A percentile compares a stretch with the other conserved stretches of the same genome.
phyloP scores from a whole-genome alignment of 2,113 vertebrate genomes.

The Limanda limanda region DNA sequence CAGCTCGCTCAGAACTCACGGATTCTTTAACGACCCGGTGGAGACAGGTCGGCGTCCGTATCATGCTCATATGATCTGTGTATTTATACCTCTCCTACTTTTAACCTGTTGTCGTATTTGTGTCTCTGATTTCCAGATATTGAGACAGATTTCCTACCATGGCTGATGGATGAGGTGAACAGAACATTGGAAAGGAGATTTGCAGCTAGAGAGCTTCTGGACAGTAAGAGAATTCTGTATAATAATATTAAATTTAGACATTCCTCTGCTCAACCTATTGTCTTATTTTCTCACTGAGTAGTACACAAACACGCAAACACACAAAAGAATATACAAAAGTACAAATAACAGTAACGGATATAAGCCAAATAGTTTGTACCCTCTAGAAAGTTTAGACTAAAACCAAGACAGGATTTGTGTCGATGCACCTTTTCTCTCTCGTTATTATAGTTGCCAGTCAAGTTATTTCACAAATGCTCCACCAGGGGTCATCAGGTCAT shows the following conservation, averaged over 20 bases:
- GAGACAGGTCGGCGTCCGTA: constrained; percentile 84
- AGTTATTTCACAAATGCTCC: too few species aligned
- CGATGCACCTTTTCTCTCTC: too few species aligned
- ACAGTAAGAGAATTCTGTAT: constrained; percentile 84
- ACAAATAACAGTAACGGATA: neutral
- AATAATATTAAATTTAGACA: neutral
- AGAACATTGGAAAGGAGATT: constrained; percentile 81
- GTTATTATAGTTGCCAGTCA: neutral
- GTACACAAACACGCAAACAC: neutral
- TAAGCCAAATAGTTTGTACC: neutral
- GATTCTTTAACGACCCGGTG: constrained; percentile 91
- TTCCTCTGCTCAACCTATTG: too few species aligned
- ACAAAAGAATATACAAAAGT: too few species aligned
- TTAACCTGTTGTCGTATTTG: neutral
- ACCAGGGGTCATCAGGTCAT: constrained; percentile 13
- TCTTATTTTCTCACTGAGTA: neutral
- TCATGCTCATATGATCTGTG: too few species aligned
- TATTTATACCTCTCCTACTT: neutral
- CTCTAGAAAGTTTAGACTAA: too few species aligned
- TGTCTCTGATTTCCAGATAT: constrained; percentile 84
- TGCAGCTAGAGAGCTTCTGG: constrained; percentile 84
- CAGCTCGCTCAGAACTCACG: constrained; percentile 83
- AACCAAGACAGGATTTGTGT: too few species aligned
- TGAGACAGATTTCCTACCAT: constrained; percentile 89
- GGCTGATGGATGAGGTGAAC: constrained; percentile 87